Percentiles rank a stretch among this genome's conserved stretches.
Evolutionary conservation across 2,888 invertebrate species (phyloP).

Genomic region (Scrobipalpa costella): DNA sequence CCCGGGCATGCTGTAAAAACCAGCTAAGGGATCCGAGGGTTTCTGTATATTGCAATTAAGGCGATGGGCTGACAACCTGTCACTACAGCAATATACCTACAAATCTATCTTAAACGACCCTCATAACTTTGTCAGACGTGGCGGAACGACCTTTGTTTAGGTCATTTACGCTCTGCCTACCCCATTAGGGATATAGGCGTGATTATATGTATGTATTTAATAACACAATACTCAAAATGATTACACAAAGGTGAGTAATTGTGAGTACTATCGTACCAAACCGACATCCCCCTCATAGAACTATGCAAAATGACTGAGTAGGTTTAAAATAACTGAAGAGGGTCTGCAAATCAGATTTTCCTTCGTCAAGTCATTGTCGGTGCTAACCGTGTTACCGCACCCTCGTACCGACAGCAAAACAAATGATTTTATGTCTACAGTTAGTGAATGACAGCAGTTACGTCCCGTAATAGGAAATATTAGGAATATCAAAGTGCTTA

Average conservation of each 20-base stretch:
- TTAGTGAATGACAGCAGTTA: conserved; percentile 9
- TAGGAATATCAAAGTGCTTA: background rate
- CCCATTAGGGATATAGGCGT: too few species aligned
- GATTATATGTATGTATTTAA: background rate
- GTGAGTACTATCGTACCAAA: background rate
- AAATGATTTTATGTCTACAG: conserved; percentile 34
- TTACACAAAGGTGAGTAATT: conserved; percentile 15
- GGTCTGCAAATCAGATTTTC: conserved; percentile 77
- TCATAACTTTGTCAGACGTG: too few species aligned
- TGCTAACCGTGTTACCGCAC: conserved; percentile 68
- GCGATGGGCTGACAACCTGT: too few species aligned
- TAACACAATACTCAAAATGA: background rate
- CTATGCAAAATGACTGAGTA: conserved; percentile 74
- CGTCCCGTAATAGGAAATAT: conserved; percentile 9
- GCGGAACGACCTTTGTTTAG: too few species aligned
- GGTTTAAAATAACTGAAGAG: conserved; percentile 77
- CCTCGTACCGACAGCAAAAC: conserved; percentile 57
- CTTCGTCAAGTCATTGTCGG: conserved; percentile 78
- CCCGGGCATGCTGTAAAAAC: too few species aligned
- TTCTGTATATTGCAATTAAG: too few species aligned
- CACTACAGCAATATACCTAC: too few species aligned
- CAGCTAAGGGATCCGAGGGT: too few species aligned
- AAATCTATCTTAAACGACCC: too few species aligned
- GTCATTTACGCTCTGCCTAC: too few species aligned
- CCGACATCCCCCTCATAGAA: conserved; percentile 38